phyloP scores from a whole-genome alignment of 2,888 invertebrate species.

The Sphaerophoria rueppellii region DNA sequence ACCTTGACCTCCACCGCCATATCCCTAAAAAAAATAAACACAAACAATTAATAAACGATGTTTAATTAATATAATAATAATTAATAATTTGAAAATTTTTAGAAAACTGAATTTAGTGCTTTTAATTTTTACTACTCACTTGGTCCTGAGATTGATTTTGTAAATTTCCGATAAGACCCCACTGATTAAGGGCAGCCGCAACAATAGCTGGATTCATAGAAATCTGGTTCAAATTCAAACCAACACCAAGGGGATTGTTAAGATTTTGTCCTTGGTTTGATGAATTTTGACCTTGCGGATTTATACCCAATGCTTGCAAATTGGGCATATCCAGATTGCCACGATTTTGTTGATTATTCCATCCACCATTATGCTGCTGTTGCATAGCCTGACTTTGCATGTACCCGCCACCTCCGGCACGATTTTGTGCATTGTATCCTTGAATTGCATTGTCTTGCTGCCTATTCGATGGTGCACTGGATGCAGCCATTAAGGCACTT shows the following conservation, averaged over 20 bases:
- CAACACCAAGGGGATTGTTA: constrained; percentile 84
- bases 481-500: constrained; percentile 74
- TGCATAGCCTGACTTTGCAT: constrained; percentile 74
- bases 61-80: too few relatives aligned
- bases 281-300: constrained; percentile 84
- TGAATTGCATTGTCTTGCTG: constrained; percentile 43
- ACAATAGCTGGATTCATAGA: constrained; percentile 93
- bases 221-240: constrained; percentile 89
- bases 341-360: constrained; percentile 80
- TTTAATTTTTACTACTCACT: constrained; percentile 78
- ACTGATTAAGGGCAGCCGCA: constrained; percentile 92
- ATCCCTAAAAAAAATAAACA: constrained; percentile 79
- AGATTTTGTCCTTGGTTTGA: constrained; percentile 84
- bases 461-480: constrained; percentile 60
- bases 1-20: constrained; percentile 80
- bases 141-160: constrained; percentile 84
- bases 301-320: constrained; percentile 92
- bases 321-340: constrained; percentile 93
- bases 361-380: constrained; percentile 76
- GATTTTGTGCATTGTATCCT: constrained; percentile 64
- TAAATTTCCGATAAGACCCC: constrained; percentile 89
- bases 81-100: too few relatives aligned
- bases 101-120: too few relatives aligned
- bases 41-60: neutral
- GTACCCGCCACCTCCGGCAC: constrained; percentile 76